A percentile compares a stretch with the other conserved stretches of the same genome.
These are phyloP conservation scores for Ammodytes dubius DNA, from an alignment of 2,113 vertebrate genomes.

Conservation along the genomic window DNA sequence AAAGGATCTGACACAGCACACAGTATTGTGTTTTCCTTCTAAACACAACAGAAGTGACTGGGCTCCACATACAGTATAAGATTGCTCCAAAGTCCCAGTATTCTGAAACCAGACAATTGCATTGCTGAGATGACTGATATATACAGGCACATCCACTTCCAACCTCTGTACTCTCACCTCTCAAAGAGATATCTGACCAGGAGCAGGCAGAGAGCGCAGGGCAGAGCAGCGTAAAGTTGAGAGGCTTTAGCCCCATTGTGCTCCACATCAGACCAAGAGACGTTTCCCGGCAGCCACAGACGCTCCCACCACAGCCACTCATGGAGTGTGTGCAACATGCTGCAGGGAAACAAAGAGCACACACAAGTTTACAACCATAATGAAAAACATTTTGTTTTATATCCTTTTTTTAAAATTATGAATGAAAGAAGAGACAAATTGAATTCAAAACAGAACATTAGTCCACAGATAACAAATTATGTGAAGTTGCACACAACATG, in stretches of 20 bases:
- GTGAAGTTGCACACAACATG: not conserved
- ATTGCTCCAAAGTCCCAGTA: constrained; percentile 23
- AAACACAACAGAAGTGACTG: not conserved
- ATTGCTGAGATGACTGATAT: constrained; percentile 1
- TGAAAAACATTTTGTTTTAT: not conserved
- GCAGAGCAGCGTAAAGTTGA: constrained; percentile 87
- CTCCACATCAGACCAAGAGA: constrained; percentile 90
- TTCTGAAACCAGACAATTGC: constrained; percentile 27
- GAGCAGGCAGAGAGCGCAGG: constrained; percentile 87
- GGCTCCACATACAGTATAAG: not conserved
- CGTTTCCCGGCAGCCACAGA: constrained; percentile 89
- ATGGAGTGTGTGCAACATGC: constrained; percentile 76
- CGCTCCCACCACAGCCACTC: constrained; percentile 93
- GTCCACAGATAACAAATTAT: not conserved
- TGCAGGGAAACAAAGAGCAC: constrained; percentile 30
- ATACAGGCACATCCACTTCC: constrained; percentile 2
- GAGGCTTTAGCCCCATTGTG: constrained; percentile 88
- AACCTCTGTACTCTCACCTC: constrained; percentile 81
- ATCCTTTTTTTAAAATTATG: not conserved
- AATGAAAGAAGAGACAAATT: not conserved
- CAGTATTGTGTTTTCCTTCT: not conserved
- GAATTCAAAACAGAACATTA: not conserved
- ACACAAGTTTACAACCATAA: not conserved
- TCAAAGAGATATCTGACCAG: constrained; percentile 88
- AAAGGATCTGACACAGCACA: not conserved